Percentiles rank a stretch among this genome's conserved stretches.
These are phyloP conservation scores for Drosophila mauritiana DNA, from an alignment of 1,140 invertebrate genomes.

Conservation along the genomic window DNA sequence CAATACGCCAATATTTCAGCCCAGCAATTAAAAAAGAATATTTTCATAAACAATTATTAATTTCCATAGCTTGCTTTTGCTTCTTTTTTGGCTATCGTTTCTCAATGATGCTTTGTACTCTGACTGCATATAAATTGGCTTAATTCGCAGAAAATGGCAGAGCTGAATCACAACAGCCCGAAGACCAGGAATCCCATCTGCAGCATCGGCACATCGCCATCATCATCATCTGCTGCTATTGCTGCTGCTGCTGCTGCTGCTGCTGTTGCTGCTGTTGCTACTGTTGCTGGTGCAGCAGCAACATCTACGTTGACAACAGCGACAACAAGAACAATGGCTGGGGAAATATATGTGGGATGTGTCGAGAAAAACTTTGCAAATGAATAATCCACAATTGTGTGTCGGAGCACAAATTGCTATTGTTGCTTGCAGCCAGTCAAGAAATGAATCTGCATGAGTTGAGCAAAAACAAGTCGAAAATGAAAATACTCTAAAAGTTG, in stretches of 20 bases:
- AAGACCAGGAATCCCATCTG: constrained; percentile 20
- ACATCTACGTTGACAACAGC: constrained; percentile 42
- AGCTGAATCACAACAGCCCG: constrained; percentile 42
- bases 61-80: constrained; percentile 53
- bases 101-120: constrained; percentile 40
- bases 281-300: constrained; percentile 12
- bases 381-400: constrained; percentile 77
- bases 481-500: not conserved
- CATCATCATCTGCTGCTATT: constrained; percentile 32
- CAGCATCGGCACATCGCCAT: constrained; percentile 33
- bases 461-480: not conserved
- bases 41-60: constrained; percentile 64
- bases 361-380: constrained; percentile 66
- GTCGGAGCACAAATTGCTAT: constrained; percentile 74
- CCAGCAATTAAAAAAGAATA: constrained; percentile 55
- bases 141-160: constrained; percentile 79
- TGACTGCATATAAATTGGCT: constrained; percentile 73
- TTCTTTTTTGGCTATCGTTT: constrained; percentile 27
- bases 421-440: constrained; percentile 72
- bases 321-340: constrained; percentile 45
- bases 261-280: constrained; percentile 8
- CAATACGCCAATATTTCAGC: not conserved
- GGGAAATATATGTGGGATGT: constrained; percentile 36
- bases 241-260: constrained; percentile 12
- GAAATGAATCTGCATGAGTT: constrained; percentile 53